Evolutionary conservation across 2,113 vertebrate species (phyloP).

Genomic region (Dicrurus megarhynchus): DNA sequence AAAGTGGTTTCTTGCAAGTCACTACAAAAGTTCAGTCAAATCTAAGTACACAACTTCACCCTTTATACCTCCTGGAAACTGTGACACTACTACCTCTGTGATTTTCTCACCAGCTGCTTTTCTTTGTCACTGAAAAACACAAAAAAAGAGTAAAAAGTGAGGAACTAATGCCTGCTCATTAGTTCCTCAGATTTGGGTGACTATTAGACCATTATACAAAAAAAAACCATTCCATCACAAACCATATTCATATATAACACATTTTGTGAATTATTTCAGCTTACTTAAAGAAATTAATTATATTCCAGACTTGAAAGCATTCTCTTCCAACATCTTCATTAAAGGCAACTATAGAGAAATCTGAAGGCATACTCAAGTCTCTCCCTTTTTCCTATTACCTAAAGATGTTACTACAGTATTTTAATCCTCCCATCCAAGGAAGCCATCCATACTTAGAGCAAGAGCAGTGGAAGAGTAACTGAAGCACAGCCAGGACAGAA

Average conservation of each 20-base stretch:
- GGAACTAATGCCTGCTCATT: not conserved
- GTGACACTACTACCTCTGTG: not conserved
- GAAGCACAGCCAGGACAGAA: not conserved
- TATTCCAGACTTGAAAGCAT: not conserved
- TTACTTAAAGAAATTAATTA: not conserved
- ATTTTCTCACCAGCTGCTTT: not conserved
- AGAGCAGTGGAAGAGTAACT: not conserved
- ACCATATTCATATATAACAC: not conserved
- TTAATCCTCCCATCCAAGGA: not conserved
- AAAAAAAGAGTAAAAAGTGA: not conserved
- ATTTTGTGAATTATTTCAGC: not conserved
- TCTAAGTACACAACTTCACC: not conserved
- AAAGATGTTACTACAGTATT: not conserved
- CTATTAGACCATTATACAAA: not conserved
- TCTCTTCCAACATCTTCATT: not conserved
- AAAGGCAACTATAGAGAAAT: not conserved
- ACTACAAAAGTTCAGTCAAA: not conserved
- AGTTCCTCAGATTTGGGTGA: not conserved
- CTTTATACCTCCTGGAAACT: not conserved
- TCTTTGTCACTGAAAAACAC: not conserved
- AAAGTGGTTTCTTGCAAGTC: not conserved
- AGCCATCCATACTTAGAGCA: not conserved
- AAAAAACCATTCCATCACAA: not conserved
- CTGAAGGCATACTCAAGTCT: not conserved
- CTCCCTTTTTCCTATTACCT: not conserved